phyloP scores from a whole-genome alignment of 1,140 invertebrate species.

The Drosophila sechellia region DNA sequence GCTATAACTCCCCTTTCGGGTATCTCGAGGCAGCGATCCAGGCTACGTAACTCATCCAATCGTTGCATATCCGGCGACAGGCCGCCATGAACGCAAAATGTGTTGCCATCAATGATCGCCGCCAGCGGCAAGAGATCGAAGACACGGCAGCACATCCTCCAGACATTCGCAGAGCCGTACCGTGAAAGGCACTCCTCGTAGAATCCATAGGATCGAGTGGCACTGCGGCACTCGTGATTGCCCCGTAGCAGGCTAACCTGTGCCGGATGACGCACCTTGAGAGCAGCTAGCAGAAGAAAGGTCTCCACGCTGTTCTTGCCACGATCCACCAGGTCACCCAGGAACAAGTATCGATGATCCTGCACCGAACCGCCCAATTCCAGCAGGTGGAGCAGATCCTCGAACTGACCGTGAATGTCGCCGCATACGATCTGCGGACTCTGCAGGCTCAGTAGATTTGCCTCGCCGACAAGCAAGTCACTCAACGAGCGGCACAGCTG shows the following conservation, averaged over 20 bases:
- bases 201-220: constrained; percentile 99
- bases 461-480: constrained; percentile 99
- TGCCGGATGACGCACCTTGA: constrained; percentile 99
- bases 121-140: constrained; percentile 99
- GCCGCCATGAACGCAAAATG: constrained; percentile 99
- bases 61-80: constrained; percentile 99
- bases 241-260: constrained; percentile 98
- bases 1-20: constrained; percentile 99
- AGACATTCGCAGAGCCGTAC: constrained; percentile 99
- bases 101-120: constrained; percentile 99
- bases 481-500: constrained; percentile 99
- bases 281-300: constrained; percentile 96
- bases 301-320: constrained; percentile 99
- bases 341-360: constrained; percentile 99
- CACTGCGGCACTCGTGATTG: constrained; percentile 98
- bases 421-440: constrained; percentile 99
- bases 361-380: constrained; percentile 99
- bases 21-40: constrained; percentile 99
- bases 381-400: constrained; percentile 99
- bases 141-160: constrained; percentile 99
- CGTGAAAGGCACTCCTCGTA: constrained; percentile 99
- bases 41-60: constrained; percentile 98
- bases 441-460: constrained; percentile 99
- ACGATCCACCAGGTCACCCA: constrained; percentile 99
- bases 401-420: constrained; percentile 99